Evolutionary conservation across 2,113 vertebrate genomes (phyloP), one percentile per base, ranked within the genome.

Genomic region (Rousettus leschenaultii): DNA sequence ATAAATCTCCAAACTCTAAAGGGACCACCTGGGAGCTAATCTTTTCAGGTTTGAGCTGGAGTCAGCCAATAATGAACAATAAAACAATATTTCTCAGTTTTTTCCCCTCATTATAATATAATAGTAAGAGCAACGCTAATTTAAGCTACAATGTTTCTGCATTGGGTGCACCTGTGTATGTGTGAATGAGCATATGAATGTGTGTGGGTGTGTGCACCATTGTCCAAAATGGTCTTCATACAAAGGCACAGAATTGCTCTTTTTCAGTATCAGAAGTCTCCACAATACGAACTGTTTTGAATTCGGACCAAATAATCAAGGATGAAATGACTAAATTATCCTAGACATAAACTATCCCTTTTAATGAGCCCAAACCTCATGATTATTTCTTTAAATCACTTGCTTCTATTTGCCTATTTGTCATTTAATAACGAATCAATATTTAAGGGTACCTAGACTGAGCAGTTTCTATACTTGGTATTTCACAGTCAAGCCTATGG

Each of bases 1-100:
- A 96, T 93, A 95, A 97, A 93, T 89, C 68, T 86, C 74, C 48
- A 95, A 80, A 96, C 80, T 87, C 96, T 75, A 89, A 97, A 94
- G 53, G 43, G 30, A 75, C 59, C 86, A 10, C 74, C 55, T 86
- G 43, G 59, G 45, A 96, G 43, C 53, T 96, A 91, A 96, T 92
- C 86, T 91, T 97, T 78, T 70, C 40, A 86, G 61, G 65, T 86
- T 48, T 78, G 22, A 96, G 40, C 51, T 92, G 35, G 40, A 87
- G 48, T 63, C 71, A 87, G 40, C 5, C 70, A 87, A 92, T 90
- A 87, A 92, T 82, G 33, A 94, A 73, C 30, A 92, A 86, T 61
- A 83, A 80, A 92, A 70, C 65, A 61, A 30, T 40, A 57, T 74
- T 86, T 73, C n/a, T 33, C 35, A 91, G 16, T 24, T 65, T 63